phyloP scores from a whole-genome alignment of 2,113 vertebrate species.

The Etia nguti region DNA sequence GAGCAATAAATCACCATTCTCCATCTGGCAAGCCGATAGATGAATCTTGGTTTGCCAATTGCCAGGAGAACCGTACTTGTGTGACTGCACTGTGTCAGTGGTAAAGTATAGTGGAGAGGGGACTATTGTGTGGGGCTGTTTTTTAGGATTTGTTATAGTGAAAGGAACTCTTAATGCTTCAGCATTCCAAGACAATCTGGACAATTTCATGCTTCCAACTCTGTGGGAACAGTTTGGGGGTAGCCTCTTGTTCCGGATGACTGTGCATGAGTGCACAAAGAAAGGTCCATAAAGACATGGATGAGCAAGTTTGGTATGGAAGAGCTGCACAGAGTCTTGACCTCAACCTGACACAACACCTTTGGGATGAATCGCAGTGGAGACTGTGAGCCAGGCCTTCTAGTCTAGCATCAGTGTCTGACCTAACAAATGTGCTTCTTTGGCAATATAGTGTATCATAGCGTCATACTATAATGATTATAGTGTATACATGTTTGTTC shows the following conservation, averaged over 20 bases:
- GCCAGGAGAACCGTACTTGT: not conserved
- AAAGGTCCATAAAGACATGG: not conserved
- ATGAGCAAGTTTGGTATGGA: not conserved
- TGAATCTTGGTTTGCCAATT: not conserved
- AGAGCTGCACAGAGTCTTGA: not conserved
- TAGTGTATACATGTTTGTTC: not conserved
- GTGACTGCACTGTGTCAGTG: not conserved
- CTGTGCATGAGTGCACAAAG: not conserved
- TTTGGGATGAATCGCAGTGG: not conserved
- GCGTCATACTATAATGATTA: not conserved
- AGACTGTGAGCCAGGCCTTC: not conserved
- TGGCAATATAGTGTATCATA: not conserved
- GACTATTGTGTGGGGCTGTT: not conserved
- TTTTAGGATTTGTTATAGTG: not conserved
- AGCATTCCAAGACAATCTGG: not conserved
- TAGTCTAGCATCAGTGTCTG: not conserved
- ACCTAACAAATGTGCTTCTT: not conserved
- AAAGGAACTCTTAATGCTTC: not conserved
- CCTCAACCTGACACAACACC: not conserved
- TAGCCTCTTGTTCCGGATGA: not conserved
- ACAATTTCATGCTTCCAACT: not conserved
- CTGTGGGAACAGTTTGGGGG: not conserved
- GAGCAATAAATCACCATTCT: not conserved
- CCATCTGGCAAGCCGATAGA: not conserved
- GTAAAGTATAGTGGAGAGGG: not conserved